Percentiles rank a stretch among this genome's conserved stretches.
Evolutionary conservation across 1,140 invertebrate genomes (phyloP).

Genomic region (Orussus abietinus): DNA sequence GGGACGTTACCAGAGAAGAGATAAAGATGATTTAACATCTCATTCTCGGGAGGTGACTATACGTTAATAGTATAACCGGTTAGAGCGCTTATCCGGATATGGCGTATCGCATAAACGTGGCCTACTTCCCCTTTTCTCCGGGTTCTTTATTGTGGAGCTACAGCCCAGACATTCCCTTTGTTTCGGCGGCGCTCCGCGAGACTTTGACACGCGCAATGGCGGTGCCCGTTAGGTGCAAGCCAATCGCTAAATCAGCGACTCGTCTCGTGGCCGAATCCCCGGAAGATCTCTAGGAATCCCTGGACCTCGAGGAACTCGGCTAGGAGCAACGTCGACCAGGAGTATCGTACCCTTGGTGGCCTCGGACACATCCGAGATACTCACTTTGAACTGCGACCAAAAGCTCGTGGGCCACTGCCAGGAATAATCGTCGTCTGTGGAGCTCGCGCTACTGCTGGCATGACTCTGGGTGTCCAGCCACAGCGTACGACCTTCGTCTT

Average conservation of each 20-base stretch:
- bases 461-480: conserved; percentile 73
- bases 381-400: conserved; percentile 74
- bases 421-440: conserved; percentile 60
- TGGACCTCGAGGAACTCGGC: too few relatives aligned
- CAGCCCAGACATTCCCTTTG: conserved; percentile 4
- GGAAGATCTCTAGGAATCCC: too few relatives aligned
- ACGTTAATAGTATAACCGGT: conserved; percentile 22
- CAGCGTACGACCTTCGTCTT: conserved; percentile 69
- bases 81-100: conserved; percentile 32
- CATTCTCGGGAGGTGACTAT: too few relatives aligned
- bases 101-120: conserved; percentile 30
- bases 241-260: too few relatives aligned
- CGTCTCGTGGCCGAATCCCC: too few relatives aligned
- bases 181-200: conserved; percentile 2
- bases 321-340: too few relatives aligned
- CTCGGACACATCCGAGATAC: too few relatives aligned
- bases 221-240: too few relatives aligned
- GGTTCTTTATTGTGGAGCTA: conserved; percentile 10
- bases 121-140: conserved; percentile 25
- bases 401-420: conserved; percentile 78
- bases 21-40: too few relatives aligned
- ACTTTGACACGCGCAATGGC: conserved; percentile 9
- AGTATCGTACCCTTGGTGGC: too few relatives aligned
- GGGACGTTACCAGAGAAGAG: too few relatives aligned
- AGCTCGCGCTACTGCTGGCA: conserved; percentile 58